Base-by-base conservation (phyloP, 2,113 vertebrate species). In the Nansenia antarctica region DNA sequence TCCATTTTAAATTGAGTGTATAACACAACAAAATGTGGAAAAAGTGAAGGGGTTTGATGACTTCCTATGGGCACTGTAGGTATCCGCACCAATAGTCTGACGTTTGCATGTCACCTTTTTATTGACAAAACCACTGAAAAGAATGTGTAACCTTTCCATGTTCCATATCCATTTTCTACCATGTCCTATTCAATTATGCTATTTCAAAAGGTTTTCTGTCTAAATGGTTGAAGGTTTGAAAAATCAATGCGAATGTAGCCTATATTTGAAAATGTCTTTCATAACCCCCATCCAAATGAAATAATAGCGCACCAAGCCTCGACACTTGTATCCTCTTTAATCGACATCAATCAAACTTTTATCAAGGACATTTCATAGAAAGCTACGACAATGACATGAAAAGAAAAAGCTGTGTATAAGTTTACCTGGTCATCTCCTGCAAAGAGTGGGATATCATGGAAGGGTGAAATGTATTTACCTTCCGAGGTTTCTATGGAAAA, bases 371-470 rank as follows among this genome's bases (percentile, higher is more conserved):
- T 47, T 47, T 47, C 45, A 47, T 18, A 47, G n/a, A 47, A 47
- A 47, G 14, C 45, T 47, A 47, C n/a, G 20, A 47, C 42, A 20
- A 47, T n/a, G 15, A 49, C n/a, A 49, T 14, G 45, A 49, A 49
- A 7, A 49, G 15, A 49, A 0, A 2, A 15, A 49, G 15, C 6
- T 49, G n/a, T 27, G 37, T 15, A 30, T 18, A 15, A 54, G 57
- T 29, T 62, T 80, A 99, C 98, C 94, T 95, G 86, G 71, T 88
- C 84, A 37, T 83, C 64, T 49, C 74, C 85, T 52, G 86, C 92
- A 83, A 88, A 88, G 0, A 99, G 93, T 9, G 96, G 95, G 86
- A 99, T 96, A 72, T 99, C 98, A 77, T 99, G 98, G 80, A 99
- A 98, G 0, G 98, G 96, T 6, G 98, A 99, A 85, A 99, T 93